Percentiles rank a stretch among this genome's conserved stretches.
phyloP scores from a whole-genome alignment of 1,140 invertebrate species.

The Pseudomyrmex gracilis region DNA sequence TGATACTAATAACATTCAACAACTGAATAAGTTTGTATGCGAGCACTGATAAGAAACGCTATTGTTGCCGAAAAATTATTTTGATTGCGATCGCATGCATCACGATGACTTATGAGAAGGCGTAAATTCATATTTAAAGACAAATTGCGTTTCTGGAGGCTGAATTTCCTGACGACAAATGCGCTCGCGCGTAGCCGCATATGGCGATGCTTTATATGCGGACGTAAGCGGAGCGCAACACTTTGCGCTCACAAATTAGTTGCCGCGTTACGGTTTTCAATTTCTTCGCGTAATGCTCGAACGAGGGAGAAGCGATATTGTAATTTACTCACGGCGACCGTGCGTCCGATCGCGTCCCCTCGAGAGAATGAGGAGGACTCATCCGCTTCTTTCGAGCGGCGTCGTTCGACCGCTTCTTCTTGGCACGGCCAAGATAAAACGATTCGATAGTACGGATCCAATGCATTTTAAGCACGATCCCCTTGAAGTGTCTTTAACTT shows the following conservation, averaged over 20 bases:
- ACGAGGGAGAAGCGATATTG: slow-evolving; percentile 22
- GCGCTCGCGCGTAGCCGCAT: neutral
- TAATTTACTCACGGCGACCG: slow-evolving; percentile 32
- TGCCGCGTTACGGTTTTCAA: slow-evolving; percentile 43
- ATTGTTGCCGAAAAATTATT: neutral
- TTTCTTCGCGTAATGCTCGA: slow-evolving; percentile 33
- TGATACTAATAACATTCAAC: too few species aligned
- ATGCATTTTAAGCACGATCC: slow-evolving; percentile 83
- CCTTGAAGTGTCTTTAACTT: slow-evolving; percentile 73
- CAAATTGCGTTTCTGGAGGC: slow-evolving; percentile 1
- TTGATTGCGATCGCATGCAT: neutral
- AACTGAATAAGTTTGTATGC: too few species aligned
- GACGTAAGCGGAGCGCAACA: neutral
- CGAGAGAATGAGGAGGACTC: slow-evolving; percentile 35
- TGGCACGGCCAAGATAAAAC: slow-evolving; percentile 76
- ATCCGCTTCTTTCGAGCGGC: slow-evolving; percentile 45
- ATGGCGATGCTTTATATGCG: neutral
- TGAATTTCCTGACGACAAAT: neutral
- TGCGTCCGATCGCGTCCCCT: slow-evolving; percentile 40
- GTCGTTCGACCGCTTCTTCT: slow-evolving; percentile 61
- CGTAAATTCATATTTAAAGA: slow-evolving; percentile 27
- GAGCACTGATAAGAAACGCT: neutral
- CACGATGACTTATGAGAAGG: slow-evolving; percentile 3
- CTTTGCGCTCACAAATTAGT: slow-evolving; percentile 33
- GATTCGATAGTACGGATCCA: slow-evolving; percentile 80